Base-by-base conservation (phyloP, 2,888 invertebrate species). In the Chironomus tentans region DNA sequence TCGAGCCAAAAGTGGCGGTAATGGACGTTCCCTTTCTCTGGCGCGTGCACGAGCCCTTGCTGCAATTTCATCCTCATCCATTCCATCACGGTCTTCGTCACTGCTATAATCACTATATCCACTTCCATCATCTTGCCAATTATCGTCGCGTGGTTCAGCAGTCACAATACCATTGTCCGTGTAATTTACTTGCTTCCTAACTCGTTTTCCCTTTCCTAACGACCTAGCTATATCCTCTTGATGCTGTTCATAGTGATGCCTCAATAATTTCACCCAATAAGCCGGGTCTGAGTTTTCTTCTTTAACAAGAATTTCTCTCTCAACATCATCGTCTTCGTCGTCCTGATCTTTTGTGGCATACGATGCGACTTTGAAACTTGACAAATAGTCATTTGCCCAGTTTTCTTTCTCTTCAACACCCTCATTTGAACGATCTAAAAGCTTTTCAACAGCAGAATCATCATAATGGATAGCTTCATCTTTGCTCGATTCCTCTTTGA, bases 231-330 rank as follows among this genome's bases (percentile, higher is more conserved):
- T 91, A 81, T 98, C 97, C 84, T 99, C 99, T 83, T 98, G 98
- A 80, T 99, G 98, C 81, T 99, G 99, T 82, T 99, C 99, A 81
- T 98, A 99, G 84, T 99, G 99, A 85, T 99, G 98, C 75, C 99
- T 88, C 73, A 99, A 86, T 77, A 99, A 86, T 84, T 98, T 98
- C 79, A 99, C 98, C 99, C 99, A 99, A 86, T 99, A 99, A 0
- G 97, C 97, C 0, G 98, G 98, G 86, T 99, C 99, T 0, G 97
- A 95, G 82, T 97, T 98, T 83, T 98, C 98, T 0, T 97, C 97
- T 82, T 98, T 98, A 82, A 98, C 97, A 84, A 98, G 98, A 78
- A 99, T 93, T 77, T 93, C 91, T 82, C 94, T 92, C 0, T 91
- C 91, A 79, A 99, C 96, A 84, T 99, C 98, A 0, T 97, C 97